Percentiles rank a stretch among this genome's conserved stretches.
These are phyloP conservation scores for Pteropus rufus DNA, from an alignment of 2,797 vertebrate genomes.

Conservation along the genomic window DNA sequence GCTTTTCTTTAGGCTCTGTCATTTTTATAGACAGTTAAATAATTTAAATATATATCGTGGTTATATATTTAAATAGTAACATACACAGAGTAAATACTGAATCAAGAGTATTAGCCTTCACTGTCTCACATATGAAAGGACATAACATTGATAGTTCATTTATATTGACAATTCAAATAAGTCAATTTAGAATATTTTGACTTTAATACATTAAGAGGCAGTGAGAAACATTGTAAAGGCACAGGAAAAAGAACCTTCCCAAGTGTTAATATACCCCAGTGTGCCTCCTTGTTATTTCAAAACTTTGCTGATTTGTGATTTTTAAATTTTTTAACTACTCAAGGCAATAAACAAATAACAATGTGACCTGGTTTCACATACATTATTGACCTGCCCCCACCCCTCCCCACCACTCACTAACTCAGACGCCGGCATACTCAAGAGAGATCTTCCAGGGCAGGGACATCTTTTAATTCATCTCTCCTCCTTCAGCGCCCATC, in stretches of 20 bases:
- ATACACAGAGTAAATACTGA: not conserved
- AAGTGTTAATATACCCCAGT: not conserved
- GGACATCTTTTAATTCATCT: constrained; percentile 10
- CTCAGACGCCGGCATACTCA: not conserved
- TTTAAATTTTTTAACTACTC: constrained; percentile 1
- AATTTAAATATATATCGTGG: constrained; percentile 48
- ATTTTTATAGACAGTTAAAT: constrained; percentile 45
- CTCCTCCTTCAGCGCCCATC: not conserved
- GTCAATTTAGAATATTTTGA: constrained; percentile 38
- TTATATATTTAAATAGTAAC: constrained; percentile 49
- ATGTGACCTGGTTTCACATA: not conserved
- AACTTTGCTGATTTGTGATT: constrained; percentile 35
- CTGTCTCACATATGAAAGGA: constrained; percentile 3
- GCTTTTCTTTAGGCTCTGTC: constrained; percentile 9
- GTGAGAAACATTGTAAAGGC: not conserved
- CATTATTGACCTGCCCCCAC: not conserved
- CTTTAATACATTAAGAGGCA: constrained; percentile 26
- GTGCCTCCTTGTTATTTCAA: not conserved
- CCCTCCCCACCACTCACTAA: no score
- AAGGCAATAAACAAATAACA: constrained; percentile 21
- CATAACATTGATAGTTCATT: not conserved
- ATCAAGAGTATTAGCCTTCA: constrained; percentile 30
- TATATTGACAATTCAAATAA: constrained; percentile 44
- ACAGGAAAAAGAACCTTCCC: not conserved
- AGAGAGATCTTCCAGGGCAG: not conserved